Evolutionary conservation across 2,113 vertebrate genomes (phyloP).

Genomic region (Rana temporaria): DNA sequence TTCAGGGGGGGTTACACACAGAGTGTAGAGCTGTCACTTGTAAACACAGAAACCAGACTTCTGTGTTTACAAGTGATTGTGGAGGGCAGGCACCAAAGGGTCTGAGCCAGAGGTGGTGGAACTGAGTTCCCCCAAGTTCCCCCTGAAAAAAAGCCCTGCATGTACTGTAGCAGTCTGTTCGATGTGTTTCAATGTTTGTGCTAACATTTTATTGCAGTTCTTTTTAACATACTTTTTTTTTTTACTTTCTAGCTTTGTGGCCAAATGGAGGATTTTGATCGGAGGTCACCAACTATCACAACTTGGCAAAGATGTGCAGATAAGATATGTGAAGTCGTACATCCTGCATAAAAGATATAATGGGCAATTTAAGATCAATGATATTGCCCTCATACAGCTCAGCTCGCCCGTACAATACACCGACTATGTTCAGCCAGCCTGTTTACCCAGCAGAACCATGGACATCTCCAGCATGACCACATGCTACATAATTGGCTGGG

Average conservation of each 20-base stretch:
- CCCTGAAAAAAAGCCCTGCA: too few species aligned
- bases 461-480: slow-evolving; percentile 53
- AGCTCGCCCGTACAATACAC: slow-evolving; percentile 60
- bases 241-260: slow-evolving; percentile 56
- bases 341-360: slow-evolving; percentile 63
- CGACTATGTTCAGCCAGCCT: slow-evolving; percentile 58
- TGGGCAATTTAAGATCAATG: slow-evolving; percentile 56
- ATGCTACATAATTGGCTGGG: slow-evolving; percentile 62
- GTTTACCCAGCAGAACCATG: slow-evolving; percentile 61
- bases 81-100: too few species aligned
- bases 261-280: slow-evolving; percentile 66
- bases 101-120: too few species aligned
- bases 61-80: too few species aligned
- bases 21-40: too few species aligned
- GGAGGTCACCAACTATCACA: slow-evolving; percentile 48
- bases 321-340: slow-evolving; percentile 62
- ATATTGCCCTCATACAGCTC: slow-evolving; percentile 68
- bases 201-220: too few species aligned
- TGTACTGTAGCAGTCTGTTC: neutral
- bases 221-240: neutral
- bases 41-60: too few species aligned
- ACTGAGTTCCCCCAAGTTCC: too few species aligned
- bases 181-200: neutral
- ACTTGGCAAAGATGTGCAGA: slow-evolving; percentile 56
- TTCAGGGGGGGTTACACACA: too few species aligned